A percentile compares a stretch with the other conserved stretches of the same genome.
These are phyloP conservation scores for Glomeris maerens DNA, from an alignment of 1,140 invertebrate species.

Conservation along the genomic window DNA sequence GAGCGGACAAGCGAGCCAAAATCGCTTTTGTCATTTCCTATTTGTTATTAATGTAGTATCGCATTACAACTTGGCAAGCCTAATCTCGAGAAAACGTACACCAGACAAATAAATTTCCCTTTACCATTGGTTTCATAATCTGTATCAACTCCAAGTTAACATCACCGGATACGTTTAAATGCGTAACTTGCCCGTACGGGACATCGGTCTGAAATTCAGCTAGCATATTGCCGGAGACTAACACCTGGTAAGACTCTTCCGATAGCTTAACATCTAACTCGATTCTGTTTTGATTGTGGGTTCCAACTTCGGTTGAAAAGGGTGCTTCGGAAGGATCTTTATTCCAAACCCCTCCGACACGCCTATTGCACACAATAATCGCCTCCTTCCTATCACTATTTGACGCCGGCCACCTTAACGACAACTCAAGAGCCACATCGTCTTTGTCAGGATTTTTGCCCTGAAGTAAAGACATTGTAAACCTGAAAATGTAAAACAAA, in stretches of 20 bases:
- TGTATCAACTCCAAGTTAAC: neutral
- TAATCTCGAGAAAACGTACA: too few species aligned
- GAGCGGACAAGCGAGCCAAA: constrained; percentile 8
- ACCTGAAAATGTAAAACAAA: constrained; percentile 4
- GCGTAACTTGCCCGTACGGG: neutral
- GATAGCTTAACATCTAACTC: too few species aligned
- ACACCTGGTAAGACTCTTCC: neutral
- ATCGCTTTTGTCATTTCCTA: constrained; percentile 10
- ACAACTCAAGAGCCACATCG: neutral
- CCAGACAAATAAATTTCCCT: too few species aligned
- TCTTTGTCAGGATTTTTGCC: constrained; percentile 6
- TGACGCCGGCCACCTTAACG: neutral
- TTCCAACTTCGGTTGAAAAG: too few species aligned
- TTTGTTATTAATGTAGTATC: too few species aligned
- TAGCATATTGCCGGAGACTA: neutral
- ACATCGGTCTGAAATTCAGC: neutral
- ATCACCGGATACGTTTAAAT: neutral
- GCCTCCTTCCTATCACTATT: too few species aligned
- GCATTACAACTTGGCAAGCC: too few species aligned
- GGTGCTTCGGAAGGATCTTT: too few species aligned
- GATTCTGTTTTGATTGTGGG: too few species aligned
- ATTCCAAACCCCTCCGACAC: too few species aligned
- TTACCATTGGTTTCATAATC: neutral
- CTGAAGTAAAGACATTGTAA: neutral
- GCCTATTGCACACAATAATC: too few species aligned